Evolutionary conservation across 2,113 vertebrate genomes (phyloP), one percentile per base, ranked within the genome.

Genomic region (Ictalurus punctatus): DNA sequence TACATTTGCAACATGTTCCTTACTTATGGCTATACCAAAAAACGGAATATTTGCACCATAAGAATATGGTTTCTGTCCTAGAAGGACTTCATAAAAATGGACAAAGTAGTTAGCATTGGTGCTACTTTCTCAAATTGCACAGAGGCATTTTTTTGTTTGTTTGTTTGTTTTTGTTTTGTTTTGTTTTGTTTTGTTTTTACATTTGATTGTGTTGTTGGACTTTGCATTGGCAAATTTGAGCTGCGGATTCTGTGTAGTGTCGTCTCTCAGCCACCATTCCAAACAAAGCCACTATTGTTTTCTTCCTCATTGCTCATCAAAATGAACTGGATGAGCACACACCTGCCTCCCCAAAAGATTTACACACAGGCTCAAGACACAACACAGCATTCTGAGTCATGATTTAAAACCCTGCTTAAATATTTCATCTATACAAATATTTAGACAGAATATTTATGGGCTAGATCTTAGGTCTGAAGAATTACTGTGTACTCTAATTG

Each of bases 261-360:
- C 37, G 58, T 40, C 9, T 83, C 12, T 63, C 23, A 27, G 34
- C 34, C 10, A 44, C 34, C 3, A 25, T 61, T 61, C 30, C 30
- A 44, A 59, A 88, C 65, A 88, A 87, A 83, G 65, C 52, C 8
- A 40, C 37, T 81, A 73, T 83, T 88, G 86, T 88, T 44, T 71
- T 54, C 9, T 44, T 59, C 58, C 37, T 40, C 54, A 40, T 40
- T 61, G 23, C 34, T 83, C 13, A 83, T 83, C 58, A 83, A 6
- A 86, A 86, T n/a, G 52, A 83, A 52, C 14, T 19, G 30, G 34
- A 34, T 78, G 88, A 85, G 23, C 16, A 27, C 73, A 85, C 88
- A 89, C 82, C 83, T 88, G 82, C 58, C 87, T 84, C 13, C 27
- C 37, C 27, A 76, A n/a, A 59, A 34, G 87, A 83, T 83, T 83